Evolutionary conservation across 2,888 invertebrate genomes (phyloP).

Genomic region (Diarsia mendica): DNA sequence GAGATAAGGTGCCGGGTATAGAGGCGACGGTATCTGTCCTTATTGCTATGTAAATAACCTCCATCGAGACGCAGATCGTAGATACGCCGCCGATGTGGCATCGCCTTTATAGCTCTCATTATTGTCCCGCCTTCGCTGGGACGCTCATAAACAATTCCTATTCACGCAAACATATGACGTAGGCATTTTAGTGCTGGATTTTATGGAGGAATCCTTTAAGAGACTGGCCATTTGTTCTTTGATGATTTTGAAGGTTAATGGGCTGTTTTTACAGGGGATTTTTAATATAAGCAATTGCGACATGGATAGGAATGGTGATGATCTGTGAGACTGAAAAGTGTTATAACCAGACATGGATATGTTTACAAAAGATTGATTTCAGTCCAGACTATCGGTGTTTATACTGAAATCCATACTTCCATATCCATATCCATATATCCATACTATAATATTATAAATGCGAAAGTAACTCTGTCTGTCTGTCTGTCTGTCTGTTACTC

Average conservation of each 20-base stretch:
- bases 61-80: slow-evolving; percentile 86
- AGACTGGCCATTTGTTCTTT: slow-evolving; percentile 54
- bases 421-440: too few species aligned
- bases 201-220: slow-evolving; percentile 64
- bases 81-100: slow-evolving; percentile 87
- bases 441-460: too few species aligned
- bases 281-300: slow-evolving; percentile 43
- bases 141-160: slow-evolving; percentile 67
- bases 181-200: slow-evolving; percentile 62
- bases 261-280: slow-evolving; percentile 38
- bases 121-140: slow-evolving; percentile 67
- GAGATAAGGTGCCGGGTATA: slow-evolving; percentile 82
- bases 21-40: slow-evolving; percentile 83
- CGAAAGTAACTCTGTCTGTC: too few species aligned
- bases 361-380: background rate
- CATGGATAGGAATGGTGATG: background rate
- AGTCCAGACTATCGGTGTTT: background rate
- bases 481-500: too few species aligned
- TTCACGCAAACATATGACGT: slow-evolving; percentile 66
- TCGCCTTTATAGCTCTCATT: slow-evolving; percentile 83
- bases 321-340: background rate
- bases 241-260: slow-evolving; percentile 53
- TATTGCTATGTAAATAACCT: slow-evolving; percentile 90
- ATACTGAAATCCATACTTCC: background rate
- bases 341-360: background rate